Evolutionary conservation across 1,140 invertebrate genomes (phyloP).

Genomic region (Conus betulinus): DNA sequence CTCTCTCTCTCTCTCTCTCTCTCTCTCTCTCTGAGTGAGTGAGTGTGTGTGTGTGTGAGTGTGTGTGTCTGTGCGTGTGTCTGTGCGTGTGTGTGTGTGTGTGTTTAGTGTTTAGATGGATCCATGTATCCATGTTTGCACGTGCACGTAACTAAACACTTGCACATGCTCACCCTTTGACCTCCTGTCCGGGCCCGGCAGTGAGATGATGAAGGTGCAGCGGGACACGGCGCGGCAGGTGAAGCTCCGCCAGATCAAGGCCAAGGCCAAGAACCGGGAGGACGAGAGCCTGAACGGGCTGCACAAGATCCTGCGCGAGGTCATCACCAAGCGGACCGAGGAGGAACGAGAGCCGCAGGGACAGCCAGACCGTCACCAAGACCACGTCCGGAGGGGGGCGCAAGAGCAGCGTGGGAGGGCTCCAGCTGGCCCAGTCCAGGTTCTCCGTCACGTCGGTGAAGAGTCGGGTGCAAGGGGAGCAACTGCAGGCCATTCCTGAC

Average conservation of each 20-base stretch:
- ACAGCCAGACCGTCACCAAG: not conserved
- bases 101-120: not conserved
- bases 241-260: constrained; percentile 59
- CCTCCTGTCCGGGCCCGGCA: constrained; percentile 28
- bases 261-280: constrained; percentile 55
- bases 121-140: not conserved
- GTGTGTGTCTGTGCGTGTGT: not conserved
- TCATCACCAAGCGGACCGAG: constrained; percentile 62
- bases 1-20: not conserved
- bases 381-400: not conserved
- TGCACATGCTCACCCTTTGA: not conserved
- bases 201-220: constrained; percentile 65
- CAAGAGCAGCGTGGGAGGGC: constrained; percentile 5
- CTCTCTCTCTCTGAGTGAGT: not conserved
- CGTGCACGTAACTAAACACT: not conserved
- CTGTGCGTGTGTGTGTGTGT: not conserved
- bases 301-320: constrained; percentile 60
- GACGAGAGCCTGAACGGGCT: constrained; percentile 61
- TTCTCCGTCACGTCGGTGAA: constrained; percentile 85
- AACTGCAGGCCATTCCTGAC: not conserved
- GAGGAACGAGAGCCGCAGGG: constrained; percentile 30
- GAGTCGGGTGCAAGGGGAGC: not conserved
- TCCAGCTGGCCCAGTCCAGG: constrained; percentile 78
- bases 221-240: constrained; percentile 56
- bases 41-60: not conserved